phyloP scores from a whole-genome alignment of 2,113 vertebrate genomes.

The Pluvianellus socialis region DNA sequence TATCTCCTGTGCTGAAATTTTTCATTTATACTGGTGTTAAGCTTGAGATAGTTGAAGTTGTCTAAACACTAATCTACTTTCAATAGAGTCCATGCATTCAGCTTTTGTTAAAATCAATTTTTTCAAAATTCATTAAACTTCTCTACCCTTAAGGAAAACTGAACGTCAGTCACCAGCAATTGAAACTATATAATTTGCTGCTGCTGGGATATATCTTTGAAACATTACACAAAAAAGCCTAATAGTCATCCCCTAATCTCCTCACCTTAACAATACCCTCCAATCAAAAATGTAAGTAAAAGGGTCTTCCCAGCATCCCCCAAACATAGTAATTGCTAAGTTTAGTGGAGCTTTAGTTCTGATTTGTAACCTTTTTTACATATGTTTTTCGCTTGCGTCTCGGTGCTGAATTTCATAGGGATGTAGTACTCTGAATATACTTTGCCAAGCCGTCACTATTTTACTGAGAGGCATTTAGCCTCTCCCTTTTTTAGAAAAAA shows the following conservation, averaged over 20 bases:
- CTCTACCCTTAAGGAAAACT: background rate
- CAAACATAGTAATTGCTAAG: no score
- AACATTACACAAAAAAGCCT: background rate
- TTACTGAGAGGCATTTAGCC: background rate
- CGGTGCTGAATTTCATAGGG: background rate
- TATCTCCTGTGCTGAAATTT: background rate
- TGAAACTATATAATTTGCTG: background rate
- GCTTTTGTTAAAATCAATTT: background rate
- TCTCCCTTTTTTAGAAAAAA: background rate
- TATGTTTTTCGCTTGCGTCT: background rate
- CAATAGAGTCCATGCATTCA: background rate
- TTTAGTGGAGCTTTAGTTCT: background rate
- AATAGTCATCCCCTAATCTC: background rate
- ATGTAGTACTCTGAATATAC: background rate
- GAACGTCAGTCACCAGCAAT: background rate
- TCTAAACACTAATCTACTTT: background rate
- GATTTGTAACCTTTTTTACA: background rate
- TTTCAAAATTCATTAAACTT: background rate
- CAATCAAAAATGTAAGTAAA: background rate
- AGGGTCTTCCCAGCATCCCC: background rate
- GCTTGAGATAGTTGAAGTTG: background rate
- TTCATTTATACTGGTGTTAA: background rate
- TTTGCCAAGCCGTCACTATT: background rate
- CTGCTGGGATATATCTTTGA: background rate
- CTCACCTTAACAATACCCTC: background rate